A percentile compares a stretch with the other conserved stretches of the same genome.
phyloP scores from a whole-genome alignment of 1,140 invertebrate species.

The Ceratosolen solmsi region DNA sequence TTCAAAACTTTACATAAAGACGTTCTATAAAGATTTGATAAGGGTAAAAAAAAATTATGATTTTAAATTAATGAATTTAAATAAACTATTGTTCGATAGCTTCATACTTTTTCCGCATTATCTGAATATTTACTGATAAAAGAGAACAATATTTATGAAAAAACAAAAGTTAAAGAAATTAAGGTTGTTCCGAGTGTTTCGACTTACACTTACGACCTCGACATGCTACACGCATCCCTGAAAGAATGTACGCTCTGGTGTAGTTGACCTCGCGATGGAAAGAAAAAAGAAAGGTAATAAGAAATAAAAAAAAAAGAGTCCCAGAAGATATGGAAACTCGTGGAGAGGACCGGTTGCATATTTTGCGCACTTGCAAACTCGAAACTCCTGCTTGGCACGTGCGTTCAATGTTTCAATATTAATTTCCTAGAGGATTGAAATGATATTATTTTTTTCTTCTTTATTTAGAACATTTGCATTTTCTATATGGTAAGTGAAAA shows the following conservation, averaged over 20 bases:
- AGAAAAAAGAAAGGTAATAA: constrained; percentile 21
- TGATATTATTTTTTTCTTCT: neutral
- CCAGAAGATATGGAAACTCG: neutral
- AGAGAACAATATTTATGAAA: neutral
- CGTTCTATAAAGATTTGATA: too few species aligned
- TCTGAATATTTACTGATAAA: too few species aligned
- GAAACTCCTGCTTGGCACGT: neutral
- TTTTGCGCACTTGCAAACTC: neutral
- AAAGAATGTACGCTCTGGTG: constrained; percentile 51
- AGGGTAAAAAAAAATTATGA: too few species aligned
- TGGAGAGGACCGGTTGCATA: neutral
- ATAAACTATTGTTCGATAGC: too few species aligned
- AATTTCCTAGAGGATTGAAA: neutral
- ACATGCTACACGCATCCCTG: constrained; percentile 56
- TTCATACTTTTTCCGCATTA: too few species aligned
- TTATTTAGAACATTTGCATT: too few species aligned
- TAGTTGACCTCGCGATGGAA: constrained; percentile 30
- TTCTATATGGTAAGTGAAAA: too few species aligned
- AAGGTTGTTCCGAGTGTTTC: too few species aligned
- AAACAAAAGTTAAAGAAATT: too few species aligned
- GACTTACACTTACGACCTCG: neutral
- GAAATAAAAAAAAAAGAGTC: neutral
- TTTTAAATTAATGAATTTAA: too few species aligned
- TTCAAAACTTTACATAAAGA: too few species aligned
- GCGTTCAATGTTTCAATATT: neutral